These are phyloP conservation scores for Morinoia aosen DNA, from an alignment of 2,888 invertebrate species.

Conservation along the genomic window DNA sequence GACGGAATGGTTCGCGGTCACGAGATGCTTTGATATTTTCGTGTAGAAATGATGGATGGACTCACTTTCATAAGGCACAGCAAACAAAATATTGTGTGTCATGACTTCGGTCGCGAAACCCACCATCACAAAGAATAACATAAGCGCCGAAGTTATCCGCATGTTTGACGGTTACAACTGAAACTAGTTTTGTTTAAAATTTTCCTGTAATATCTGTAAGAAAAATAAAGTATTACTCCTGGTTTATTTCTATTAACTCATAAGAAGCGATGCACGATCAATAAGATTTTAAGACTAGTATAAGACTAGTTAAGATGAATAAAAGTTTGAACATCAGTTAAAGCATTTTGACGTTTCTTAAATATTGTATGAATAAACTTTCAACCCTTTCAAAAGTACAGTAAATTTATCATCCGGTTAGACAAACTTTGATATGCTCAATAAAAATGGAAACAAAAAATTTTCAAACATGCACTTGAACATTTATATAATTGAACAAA, in stretches of 20 bases:
- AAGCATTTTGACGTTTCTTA: too few species aligned
- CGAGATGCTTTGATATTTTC: conserved; percentile 53
- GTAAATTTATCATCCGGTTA: too few species aligned
- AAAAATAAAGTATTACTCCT: not conserved
- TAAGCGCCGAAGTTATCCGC: not conserved
- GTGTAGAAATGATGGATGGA: conserved; percentile 54
- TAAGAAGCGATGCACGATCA: too few species aligned
- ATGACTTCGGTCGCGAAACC: not conserved
- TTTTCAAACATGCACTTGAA: too few species aligned
- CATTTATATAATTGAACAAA: too few species aligned
- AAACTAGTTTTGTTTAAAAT: not conserved
- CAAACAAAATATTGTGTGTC: not conserved
- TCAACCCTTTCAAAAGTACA: too few species aligned
- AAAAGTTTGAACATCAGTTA: not conserved
- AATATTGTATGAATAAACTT: too few species aligned
- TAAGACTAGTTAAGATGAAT: too few species aligned
- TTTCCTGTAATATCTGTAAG: not conserved
- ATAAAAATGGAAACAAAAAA: too few species aligned
- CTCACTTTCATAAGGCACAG: conserved; percentile 49
- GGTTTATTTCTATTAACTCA: not conserved
- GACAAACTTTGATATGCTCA: too few species aligned
- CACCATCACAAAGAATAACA: not conserved
- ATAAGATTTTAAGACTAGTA: too few species aligned
- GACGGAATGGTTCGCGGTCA: conserved; percentile 56
- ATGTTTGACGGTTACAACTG: not conserved